Conservation (phyloP, 2,797 vertebrate genomes). For the Arrhamphus sclerolepis region DNA sequence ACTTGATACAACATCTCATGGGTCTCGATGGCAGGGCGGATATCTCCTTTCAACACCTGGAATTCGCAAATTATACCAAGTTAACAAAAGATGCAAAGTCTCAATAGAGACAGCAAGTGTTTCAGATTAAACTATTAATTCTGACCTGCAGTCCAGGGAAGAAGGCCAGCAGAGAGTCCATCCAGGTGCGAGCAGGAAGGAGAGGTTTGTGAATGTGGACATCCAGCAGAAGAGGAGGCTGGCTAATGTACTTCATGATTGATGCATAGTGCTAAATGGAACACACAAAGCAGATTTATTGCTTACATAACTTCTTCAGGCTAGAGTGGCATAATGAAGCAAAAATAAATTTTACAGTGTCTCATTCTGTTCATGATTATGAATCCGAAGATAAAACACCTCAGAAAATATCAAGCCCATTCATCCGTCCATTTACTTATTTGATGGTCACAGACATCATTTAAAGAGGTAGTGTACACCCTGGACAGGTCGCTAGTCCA, state of each 20-base stretch:
- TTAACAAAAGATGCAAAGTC: background rate
- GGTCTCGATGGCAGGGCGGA: slow-evolving; percentile 97
- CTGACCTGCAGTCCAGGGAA: slow-evolving; percentile 96
- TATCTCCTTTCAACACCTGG: slow-evolving; percentile 97
- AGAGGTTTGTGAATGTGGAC: slow-evolving; percentile 98
- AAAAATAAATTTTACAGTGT: too few species aligned
- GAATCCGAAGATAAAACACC: background rate
- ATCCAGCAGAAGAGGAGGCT: slow-evolving; percentile 94
- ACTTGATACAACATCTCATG: slow-evolving; percentile 99
- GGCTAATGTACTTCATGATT: slow-evolving; percentile 99
- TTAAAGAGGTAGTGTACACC: too few species aligned
- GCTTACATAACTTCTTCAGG: too few species aligned
- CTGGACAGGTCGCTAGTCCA: too few species aligned
- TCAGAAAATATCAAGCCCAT: background rate
- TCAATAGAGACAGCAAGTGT: background rate
- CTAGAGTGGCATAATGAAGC: background rate
- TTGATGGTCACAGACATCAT: too few species aligned
- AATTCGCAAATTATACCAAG: background rate
- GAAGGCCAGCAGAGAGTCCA: slow-evolving; percentile 97
- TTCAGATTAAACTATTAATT: background rate
- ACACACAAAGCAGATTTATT: slow-evolving; percentile 9
- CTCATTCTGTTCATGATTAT: too few species aligned
- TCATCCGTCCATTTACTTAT: background rate
- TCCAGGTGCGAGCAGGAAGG: slow-evolving; percentile 96
- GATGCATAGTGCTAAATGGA: slow-evolving; percentile 92